Evolutionary conservation across 2,888 invertebrate genomes (phyloP), one percentile per base, ranked within the genome.

Genomic region (Hyalella azteca): DNA sequence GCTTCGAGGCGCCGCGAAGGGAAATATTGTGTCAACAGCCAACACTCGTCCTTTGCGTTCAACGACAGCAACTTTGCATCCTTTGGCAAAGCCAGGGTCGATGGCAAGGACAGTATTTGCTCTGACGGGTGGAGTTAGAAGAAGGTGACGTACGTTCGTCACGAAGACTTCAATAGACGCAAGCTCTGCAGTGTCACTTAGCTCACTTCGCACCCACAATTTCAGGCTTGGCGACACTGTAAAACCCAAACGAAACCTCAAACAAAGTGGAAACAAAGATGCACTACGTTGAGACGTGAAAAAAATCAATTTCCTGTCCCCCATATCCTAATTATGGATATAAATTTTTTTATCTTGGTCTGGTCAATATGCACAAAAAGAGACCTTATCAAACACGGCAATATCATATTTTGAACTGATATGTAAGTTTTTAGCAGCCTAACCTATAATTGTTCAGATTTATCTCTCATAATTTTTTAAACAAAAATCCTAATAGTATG

Each of bases 51-150:
- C 94, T 77, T 91, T 92, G 79, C 91, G 89, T 15, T 93, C 92
- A 82, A 96, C 92, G 5, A 95, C 89, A 2, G 95, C 96, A 54
- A 94, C 89, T 90, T 97, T 97, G 87, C 96, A 97, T 0, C 97
- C 97, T 87, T 95, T 93, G 82, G 89, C 90, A 87, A 93, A 96
- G 0, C 97, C 86, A 0, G 97, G 97, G 89, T 97, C 97, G 77
- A 97, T 90, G 0, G 95, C 96, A 40, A 95, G 89, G 81, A 97
- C 93, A 9, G 91, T 90, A 87, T 92, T 91, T 48, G 94, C 95
- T 86, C 93, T 92, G 0, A 95, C 90, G 0, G 97, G 96, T 26
- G 94, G 92, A 66, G 92, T 92, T 15, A 96, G 88, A 9, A 97
- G 89, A 78, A 97, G 90, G 85, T 94, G 93, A 86, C 94, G 94